Conservation (phyloP, 2,797 vertebrate genomes). For the Gastrophryne carolinensis region DNA sequence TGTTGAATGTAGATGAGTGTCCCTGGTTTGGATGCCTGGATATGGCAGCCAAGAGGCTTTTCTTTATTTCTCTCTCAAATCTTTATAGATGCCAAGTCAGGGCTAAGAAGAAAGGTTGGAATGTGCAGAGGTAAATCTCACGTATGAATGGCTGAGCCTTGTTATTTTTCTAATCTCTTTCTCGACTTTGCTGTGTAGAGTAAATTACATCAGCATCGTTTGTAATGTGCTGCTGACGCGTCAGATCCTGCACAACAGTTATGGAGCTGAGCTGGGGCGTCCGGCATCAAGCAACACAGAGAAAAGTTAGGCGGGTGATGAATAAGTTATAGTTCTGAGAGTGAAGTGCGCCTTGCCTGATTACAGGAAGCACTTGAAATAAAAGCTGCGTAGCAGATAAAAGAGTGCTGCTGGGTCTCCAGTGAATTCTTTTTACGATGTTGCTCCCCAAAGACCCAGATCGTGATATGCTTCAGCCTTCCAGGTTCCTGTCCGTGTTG, state of each 20-base stretch:
- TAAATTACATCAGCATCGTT: constrained; percentile 8
- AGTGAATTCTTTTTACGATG: constrained; percentile 4
- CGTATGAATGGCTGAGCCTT: background rate
- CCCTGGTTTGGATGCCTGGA: too few species aligned
- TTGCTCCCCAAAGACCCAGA: constrained; percentile 6
- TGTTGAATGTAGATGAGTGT: too few species aligned
- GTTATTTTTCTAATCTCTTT: background rate
- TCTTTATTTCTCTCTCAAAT: too few species aligned
- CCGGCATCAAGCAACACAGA: constrained; percentile 8
- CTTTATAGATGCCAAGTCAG: too few species aligned
- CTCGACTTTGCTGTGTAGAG: background rate
- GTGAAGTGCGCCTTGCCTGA: constrained; percentile 16
- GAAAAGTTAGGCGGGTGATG: constrained; percentile 8
- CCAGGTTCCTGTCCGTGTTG: constrained; percentile 25
- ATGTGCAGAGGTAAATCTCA: background rate
- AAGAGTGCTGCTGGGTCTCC: background rate
- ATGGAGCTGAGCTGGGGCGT: constrained; percentile 13
- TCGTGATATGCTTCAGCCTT: constrained; percentile 11
- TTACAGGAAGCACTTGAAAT: constrained; percentile 37
- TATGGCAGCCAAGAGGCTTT: too few species aligned
- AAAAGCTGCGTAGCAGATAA: constrained; percentile 24
- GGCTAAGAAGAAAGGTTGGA: too few species aligned
- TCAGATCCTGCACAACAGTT: constrained; percentile 9
- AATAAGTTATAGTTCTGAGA: constrained; percentile 47
- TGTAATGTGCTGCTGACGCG: constrained; percentile 17